Percentiles rank a stretch among this genome's conserved stretches.
Evolutionary conservation across 2,797 vertebrate species (phyloP).

Genomic region (Danio tinwini): DNA sequence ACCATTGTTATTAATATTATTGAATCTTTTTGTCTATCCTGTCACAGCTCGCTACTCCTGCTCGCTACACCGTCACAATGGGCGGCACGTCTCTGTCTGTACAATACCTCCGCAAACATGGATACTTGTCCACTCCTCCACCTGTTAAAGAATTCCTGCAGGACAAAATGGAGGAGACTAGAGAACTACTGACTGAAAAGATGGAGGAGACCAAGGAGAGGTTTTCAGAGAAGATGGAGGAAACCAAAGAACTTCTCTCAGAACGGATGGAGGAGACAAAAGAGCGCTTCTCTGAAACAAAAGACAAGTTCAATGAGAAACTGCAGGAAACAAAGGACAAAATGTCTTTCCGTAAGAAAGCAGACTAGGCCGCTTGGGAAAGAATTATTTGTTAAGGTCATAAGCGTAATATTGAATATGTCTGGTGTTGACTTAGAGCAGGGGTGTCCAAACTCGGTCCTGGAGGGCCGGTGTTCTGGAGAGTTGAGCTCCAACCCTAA

Average conservation of each 20-base stretch:
- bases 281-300: slow-evolving; percentile 79
- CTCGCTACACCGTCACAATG: slow-evolving; percentile 91
- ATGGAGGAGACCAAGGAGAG: slow-evolving; percentile 93
- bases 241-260: slow-evolving; percentile 82
- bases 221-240: slow-evolving; percentile 81
- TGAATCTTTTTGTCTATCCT: not conserved
- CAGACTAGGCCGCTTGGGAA: slow-evolving; percentile 69
- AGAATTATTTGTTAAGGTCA: not conserved
- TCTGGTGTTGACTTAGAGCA: not conserved
- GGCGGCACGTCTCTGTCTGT: slow-evolving; percentile 92
- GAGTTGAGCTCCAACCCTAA: too few relatives aligned
- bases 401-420: not conserved
- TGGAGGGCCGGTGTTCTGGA: too few relatives aligned
- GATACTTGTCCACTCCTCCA: slow-evolving; percentile 92
- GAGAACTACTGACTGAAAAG: slow-evolving; percentile 86
- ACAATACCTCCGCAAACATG: slow-evolving; percentile 88
- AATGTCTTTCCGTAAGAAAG: slow-evolving; percentile 86
- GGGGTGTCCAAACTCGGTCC: too few relatives aligned
- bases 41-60: slow-evolving; percentile 91
- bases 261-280: slow-evolving; percentile 81
- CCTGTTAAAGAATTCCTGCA: slow-evolving; percentile 93
- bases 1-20: not conserved
- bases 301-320: slow-evolving; percentile 70
- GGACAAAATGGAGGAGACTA: slow-evolving; percentile 95
- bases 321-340: slow-evolving; percentile 88